Conservation (phyloP, 2,888 invertebrate genomes). For the Sesamia inferens region DNA sequence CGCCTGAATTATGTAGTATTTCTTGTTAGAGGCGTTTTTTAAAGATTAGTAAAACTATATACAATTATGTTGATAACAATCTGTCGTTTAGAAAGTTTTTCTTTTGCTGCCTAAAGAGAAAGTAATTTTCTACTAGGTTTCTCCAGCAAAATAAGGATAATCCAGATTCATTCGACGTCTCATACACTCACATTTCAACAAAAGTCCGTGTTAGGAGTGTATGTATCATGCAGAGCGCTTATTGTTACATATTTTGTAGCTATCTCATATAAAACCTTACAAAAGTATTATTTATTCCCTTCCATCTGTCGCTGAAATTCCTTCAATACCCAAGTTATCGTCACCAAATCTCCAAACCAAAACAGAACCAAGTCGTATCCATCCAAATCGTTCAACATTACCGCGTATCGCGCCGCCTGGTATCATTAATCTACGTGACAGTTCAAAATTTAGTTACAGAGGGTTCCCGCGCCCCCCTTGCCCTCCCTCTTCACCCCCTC, state of each 20-base stretch:
- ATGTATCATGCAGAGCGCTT: neutral
- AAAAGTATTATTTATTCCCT: neutral
- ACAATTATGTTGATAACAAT: too few relatives aligned
- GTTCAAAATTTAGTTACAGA: conserved; percentile 91
- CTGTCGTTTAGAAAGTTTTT: neutral
- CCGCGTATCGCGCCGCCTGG: conserved; percentile 90
- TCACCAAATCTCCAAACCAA: conserved; percentile 1
- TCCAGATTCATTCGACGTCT: neutral
- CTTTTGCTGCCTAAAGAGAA: neutral
- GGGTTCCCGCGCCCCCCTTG: conserved; percentile 77
- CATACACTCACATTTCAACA: neutral
- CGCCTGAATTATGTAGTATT: conserved; percentile 36
- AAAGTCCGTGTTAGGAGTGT: too few relatives aligned
- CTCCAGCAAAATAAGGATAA: neutral
- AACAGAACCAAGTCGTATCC: conserved; percentile 74
- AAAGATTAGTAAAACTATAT: neutral
- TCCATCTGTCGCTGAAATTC: neutral
- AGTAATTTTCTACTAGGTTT: neutral
- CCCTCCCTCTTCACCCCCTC: conserved; percentile 57
- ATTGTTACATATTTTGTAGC: neutral
- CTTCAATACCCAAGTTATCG: neutral
- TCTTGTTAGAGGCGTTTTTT: neutral
- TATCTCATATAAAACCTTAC: too few relatives aligned
- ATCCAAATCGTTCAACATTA: conserved; percentile 84
- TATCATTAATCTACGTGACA: conserved; percentile 91